Percentiles rank a stretch among this genome's conserved stretches.
Evolutionary conservation across 2,113 vertebrate genomes (phyloP).

Genomic region (Labrus mixtus): DNA sequence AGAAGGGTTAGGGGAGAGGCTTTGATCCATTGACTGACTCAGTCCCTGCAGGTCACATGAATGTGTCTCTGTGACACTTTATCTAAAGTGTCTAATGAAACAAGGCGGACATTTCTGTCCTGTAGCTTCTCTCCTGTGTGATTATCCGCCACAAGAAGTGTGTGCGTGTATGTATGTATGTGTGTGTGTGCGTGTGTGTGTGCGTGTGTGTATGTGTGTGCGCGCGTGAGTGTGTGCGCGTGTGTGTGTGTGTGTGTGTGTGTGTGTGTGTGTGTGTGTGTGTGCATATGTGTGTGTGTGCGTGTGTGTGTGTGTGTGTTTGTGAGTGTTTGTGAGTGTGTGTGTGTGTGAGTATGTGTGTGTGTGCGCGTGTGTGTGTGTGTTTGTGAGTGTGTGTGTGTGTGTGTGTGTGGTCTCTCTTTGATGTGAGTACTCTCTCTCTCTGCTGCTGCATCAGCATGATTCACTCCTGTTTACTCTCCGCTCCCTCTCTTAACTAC

Average conservation of each 20-base stretch:
- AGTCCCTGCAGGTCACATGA: neutral
- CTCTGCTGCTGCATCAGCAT: slow-evolving; percentile 52
- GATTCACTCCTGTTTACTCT: slow-evolving; percentile 67
- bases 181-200: no score
- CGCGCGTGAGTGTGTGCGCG: slow-evolving; percentile 9
- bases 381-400: slow-evolving; percentile 2
- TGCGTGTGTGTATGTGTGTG: neutral
- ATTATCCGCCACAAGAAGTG: slow-evolving; percentile 38
- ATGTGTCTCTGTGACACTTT: slow-evolving; percentile 25
- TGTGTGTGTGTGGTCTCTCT: slow-evolving; percentile 26
- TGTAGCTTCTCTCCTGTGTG: slow-evolving; percentile 40
- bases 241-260: slow-evolving; percentile 6
- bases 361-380: slow-evolving; percentile 8
- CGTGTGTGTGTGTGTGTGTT: slow-evolving; percentile 12
- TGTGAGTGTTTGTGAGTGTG: neutral
- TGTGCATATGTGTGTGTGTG: neutral
- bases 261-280: neutral
- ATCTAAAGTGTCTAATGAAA: slow-evolving; percentile 54
- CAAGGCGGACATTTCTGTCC: slow-evolving; percentile 40
- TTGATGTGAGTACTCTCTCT: slow-evolving; percentile 53
- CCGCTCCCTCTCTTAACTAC: slow-evolving; percentile 50
- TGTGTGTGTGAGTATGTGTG: neutral
- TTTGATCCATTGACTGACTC: neutral
- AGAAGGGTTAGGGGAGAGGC: neutral
- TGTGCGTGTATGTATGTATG: no score